These are phyloP conservation scores for Mesoclemmys tuberculata DNA, from an alignment of 2,113 vertebrate species.

Conservation along the genomic window DNA sequence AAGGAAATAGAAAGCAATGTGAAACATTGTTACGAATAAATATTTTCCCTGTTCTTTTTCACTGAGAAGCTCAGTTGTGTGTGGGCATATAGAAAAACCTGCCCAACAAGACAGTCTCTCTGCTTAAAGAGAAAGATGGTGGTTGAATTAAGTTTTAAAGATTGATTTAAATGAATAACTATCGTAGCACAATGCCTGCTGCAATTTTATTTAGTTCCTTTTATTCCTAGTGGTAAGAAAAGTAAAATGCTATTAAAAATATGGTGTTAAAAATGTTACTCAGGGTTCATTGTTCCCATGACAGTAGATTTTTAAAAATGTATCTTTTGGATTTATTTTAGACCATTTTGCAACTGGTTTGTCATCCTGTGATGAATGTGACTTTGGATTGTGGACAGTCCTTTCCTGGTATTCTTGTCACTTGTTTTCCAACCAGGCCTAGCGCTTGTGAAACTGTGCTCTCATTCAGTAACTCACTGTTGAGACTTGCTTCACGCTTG, in stretches of 20 bases:
- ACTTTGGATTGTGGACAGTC: neutral
- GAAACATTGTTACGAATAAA: neutral
- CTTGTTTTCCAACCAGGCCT: neutral
- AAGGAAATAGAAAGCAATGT: neutral
- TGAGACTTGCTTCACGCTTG: neutral
- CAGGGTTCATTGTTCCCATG: neutral
- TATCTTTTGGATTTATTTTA: neutral
- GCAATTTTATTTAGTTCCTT: conserved; percentile 7
- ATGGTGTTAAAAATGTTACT: conserved; percentile 2
- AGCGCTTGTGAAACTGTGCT: neutral
- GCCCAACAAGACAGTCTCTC: neutral
- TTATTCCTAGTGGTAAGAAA: neutral
- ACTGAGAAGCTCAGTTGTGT: neutral
- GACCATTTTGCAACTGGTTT: neutral
- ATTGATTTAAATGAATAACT: neutral
- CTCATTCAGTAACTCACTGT: neutral
- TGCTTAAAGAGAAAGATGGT: neutral
- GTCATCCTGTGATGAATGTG: neutral
- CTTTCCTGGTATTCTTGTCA: neutral
- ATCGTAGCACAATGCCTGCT: neutral
- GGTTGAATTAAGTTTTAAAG: neutral
- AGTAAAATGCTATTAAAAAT: conserved; percentile 14
- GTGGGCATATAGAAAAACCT: neutral
- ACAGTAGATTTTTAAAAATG: neutral
- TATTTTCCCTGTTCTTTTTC: neutral